Percentiles rank a stretch among this genome's conserved stretches.
These are phyloP conservation scores for Synanthedon myopaeformis DNA, from an alignment of 2,888 invertebrate species.

Conservation along the genomic window DNA sequence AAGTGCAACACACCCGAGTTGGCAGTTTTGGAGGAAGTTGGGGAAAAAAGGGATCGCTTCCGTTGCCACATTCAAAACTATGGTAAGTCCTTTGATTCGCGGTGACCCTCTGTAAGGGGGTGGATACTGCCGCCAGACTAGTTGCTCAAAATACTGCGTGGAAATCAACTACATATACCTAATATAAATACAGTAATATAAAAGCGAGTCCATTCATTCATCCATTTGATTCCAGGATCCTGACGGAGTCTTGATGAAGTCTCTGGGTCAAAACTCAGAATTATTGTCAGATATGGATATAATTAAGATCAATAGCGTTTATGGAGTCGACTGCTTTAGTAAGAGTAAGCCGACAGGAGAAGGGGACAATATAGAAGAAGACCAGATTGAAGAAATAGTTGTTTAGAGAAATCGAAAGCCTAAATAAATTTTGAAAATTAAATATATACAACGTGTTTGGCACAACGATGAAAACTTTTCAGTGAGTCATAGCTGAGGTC, in stretches of 20 bases:
- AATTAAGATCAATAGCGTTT: constrained; percentile 51
- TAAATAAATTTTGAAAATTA: too few species aligned
- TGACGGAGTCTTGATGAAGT: constrained; percentile 40
- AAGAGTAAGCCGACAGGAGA: neutral
- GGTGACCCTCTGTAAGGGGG: too few species aligned
- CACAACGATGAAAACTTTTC: too few species aligned
- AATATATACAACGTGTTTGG: too few species aligned
- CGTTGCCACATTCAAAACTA: constrained; percentile 46
- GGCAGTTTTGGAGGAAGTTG: constrained; percentile 52
- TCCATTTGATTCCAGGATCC: constrained; percentile 32
- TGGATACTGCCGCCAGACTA: too few species aligned
- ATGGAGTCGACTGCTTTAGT: constrained; percentile 35
- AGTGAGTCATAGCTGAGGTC: too few species aligned
- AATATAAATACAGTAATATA: too few species aligned
- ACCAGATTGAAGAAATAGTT: neutral
- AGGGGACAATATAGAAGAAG: neutral
- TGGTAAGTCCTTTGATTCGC: constrained; percentile 15
- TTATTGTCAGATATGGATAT: constrained; percentile 42
- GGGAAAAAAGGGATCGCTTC: constrained; percentile 48
- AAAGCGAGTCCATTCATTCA: neutral
- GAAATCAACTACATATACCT: too few species aligned
- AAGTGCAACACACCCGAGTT: constrained; percentile 54
- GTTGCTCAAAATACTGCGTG: too few species aligned
- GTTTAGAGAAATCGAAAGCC: too few species aligned
- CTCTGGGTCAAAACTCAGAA: constrained; percentile 35